Evolutionary conservation across 2,797 vertebrate genomes (phyloP).

Genomic region (Labeo calbasu): DNA sequence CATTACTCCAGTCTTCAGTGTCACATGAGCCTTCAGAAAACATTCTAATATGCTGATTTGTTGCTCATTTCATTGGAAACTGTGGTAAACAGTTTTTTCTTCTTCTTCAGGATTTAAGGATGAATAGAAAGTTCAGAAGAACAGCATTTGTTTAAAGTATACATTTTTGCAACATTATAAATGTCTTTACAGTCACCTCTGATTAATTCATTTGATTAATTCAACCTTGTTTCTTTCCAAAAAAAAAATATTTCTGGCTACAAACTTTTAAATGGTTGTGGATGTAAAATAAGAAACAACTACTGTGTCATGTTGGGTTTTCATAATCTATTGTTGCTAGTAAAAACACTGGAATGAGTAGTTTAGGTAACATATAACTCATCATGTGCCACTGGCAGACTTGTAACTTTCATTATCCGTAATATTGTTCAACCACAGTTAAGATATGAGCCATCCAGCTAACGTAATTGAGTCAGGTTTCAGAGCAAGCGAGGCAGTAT

Average conservation of each 20-base stretch:
- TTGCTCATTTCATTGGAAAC: not conserved
- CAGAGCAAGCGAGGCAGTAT: not conserved
- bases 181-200: not conserved
- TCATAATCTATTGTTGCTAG: not conserved
- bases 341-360: not conserved
- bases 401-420: conserved; percentile 13
- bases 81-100: not conserved
- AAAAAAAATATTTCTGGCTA: not conserved
- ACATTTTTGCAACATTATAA: not conserved
- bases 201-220: not conserved
- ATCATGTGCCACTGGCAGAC: not conserved
- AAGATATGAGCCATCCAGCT: conserved; percentile 5
- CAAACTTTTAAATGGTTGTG: not conserved
- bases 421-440: not conserved
- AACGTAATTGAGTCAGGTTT: conserved; percentile 13
- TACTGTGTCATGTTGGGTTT: not conserved
- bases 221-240: not conserved
- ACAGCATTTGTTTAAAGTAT: not conserved
- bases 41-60: not conserved
- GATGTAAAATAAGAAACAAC: not conserved
- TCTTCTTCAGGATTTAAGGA: not conserved
- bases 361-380: not conserved
- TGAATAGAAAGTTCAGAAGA: not conserved
- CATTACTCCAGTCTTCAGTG: not conserved
- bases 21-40: not conserved